Evolutionary conservation across 2,888 invertebrate species (phyloP), one percentile per base, ranked within the genome.

Genomic region (Prenolepis imparis): DNA sequence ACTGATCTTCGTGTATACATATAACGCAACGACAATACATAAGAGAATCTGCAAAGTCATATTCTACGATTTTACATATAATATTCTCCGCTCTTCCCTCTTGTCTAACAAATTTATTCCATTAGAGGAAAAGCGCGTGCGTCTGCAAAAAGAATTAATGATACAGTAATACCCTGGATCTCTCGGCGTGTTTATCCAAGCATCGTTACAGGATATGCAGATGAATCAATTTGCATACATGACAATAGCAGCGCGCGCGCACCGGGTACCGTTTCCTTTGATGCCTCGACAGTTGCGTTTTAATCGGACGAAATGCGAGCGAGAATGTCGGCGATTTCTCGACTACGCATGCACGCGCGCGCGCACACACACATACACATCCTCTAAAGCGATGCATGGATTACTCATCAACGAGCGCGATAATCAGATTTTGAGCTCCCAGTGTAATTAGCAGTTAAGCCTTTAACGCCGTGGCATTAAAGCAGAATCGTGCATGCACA

Each of bases 231-330:
- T 78, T 70, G 32, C 57, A 57, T 59, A n/a, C 8, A 44, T 18
- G 57, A 70, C 70, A 57, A 78, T 70, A 55, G 11, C 5, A n/a
- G 68, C 28, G 24, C 28, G 24, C 28, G 28, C 3, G n/a, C 39
- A n/a, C 32, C 15, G 28, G 11, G 36, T 77, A 74, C 66, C 59
- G 70, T 82, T 82, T 66, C 48, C 70, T 87, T 84, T 86, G 87
- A 86, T 77, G 52, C 59, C 57, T 39, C 61, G 57, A 86, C 82
- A 84, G 86, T 86, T 84, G 66, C 78, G 75, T 81, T 83, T 80
- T 70, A 85, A 86, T 88, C 82, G 78, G 72, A 73, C 48, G 70
- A 28, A 28, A 44, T 80, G 41, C 74, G 57, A 63, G 64, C 32
- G 57, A 78, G 41, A 48, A 66, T 15, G 61, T 28, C 36, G 57